Percentiles rank a stretch among this genome's conserved stretches.
Conservation (phyloP, 2,797 vertebrate species). For the Danionella dracula region DNA sequence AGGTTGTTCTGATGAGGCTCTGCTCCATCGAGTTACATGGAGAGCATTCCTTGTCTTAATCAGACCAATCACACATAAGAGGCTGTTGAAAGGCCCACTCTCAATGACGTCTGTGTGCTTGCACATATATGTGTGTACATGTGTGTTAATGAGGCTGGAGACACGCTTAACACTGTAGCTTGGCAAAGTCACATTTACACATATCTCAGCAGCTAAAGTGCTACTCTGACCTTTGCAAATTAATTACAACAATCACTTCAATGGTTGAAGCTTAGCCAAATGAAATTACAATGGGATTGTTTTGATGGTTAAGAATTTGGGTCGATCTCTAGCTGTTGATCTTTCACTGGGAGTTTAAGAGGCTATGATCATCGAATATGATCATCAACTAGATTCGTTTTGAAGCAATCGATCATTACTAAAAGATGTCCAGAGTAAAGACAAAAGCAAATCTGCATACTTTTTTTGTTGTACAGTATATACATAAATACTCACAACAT, state of each 20-base stretch:
- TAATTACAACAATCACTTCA: slow-evolving; percentile 47
- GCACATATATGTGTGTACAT: too few relatives aligned
- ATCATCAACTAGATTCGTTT: background rate
- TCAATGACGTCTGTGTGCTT: background rate
- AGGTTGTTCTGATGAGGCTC: slow-evolving; percentile 9
- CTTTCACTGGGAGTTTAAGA: background rate
- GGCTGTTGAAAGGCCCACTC: slow-evolving; percentile 36
- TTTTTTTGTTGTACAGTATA: too few relatives aligned
- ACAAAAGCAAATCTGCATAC: too few relatives aligned
- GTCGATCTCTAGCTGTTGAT: slow-evolving; percentile 15
- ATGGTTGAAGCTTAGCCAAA: slow-evolving; percentile 37
- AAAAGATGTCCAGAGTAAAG: too few relatives aligned
- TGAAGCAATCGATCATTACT: too few relatives aligned
- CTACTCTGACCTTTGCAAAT: slow-evolving; percentile 47
- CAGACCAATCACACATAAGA: slow-evolving; percentile 48
- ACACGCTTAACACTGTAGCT: slow-evolving; percentile 4
- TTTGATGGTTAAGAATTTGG: slow-evolving; percentile 29
- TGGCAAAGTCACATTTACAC: slow-evolving; percentile 33
- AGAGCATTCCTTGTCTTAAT: slow-evolving; percentile 42
- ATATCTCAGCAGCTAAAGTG: slow-evolving; percentile 36
- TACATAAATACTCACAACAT: too few relatives aligned
- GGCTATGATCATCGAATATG: too few relatives aligned
- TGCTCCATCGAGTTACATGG: background rate
- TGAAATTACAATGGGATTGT: slow-evolving; percentile 41
- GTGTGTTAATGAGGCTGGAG: slow-evolving; percentile 26